Base-by-base conservation (phyloP, 2,888 invertebrate species). In the Xanthorhoe spadicearia region DNA sequence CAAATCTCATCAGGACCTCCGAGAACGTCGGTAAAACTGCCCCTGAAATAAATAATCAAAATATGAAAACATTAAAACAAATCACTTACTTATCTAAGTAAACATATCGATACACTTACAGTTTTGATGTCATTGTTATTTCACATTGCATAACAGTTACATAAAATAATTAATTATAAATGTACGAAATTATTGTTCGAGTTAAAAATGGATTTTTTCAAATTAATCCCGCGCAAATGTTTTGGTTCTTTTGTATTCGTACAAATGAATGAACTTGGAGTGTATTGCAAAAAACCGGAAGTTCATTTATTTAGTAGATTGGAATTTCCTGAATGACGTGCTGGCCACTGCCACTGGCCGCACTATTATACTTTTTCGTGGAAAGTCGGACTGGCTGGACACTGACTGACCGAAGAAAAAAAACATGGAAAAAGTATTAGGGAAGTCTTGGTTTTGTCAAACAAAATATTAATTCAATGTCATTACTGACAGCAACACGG, bases 21-120 rank as follows among this genome's bases (percentile, higher is more conserved):
- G n/a, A 91, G 74, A 54, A 89, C 69, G 74, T 92, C 91, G 46
- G 90, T 89, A 67, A 90, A 91, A 53, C 77, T 84, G 13, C 76
- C 73, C 52, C 91, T 92, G 72, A 73, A 82, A 70, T 51, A 28
- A 23, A 46, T 23, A 32, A 9, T 17, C n/a, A 0, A 15, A 53
- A 0, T 32, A 6, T 32, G 1, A 32, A 32, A 32, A 7, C 7
- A 32, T 28, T 28, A 28, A 28, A 28, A 4, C 28, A 5, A 4
- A 23, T 23, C 7, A 32, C 32, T 7, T 32, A 32, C 7, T 6
- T 13, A 43, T 5, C 4, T 43, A 43, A 9, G 10, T 38, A 10
- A 10, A 38, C 8, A 13, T 10, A 23, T 23, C 4, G 23, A 23
- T 23, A 38, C 0, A 72, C 77, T 79, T 54, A 82, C 82, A 82